Conservation (phyloP, 2,113 vertebrate species). For the Otus sunia region DNA sequence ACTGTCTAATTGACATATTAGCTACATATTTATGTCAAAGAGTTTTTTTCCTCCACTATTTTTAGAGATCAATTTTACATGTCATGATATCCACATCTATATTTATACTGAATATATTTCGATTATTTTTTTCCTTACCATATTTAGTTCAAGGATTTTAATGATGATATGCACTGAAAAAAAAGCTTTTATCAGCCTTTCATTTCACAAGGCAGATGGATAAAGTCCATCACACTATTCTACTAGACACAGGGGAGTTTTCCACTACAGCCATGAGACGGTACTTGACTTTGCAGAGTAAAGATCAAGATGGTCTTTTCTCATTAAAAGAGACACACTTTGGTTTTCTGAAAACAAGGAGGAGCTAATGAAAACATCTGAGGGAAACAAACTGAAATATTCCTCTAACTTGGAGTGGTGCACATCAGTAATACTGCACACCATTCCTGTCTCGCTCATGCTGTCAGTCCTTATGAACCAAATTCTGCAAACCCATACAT, state of each 20-base stretch:
- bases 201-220: background rate
- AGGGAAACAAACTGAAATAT: background rate
- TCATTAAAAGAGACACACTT: background rate
- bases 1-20: conserved; percentile 31
- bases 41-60: background rate
- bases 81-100: background rate
- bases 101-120: background rate
- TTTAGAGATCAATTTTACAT: conserved; percentile 17
- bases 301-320: background rate
- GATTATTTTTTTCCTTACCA: background rate
- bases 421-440: background rate
- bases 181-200: background rate
- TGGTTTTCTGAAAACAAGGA: background rate
- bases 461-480: background rate
- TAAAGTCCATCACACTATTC: background rate
- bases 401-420: background rate
- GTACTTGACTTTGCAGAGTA: background rate
- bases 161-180: background rate
- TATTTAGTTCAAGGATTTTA: conserved; percentile 20
- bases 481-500: background rate
- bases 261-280: background rate
- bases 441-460: background rate
- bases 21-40: background rate
- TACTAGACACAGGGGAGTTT: background rate
- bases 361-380: background rate